Evolutionary conservation across 2,797 vertebrate species (phyloP).

Genomic region (Argentina silus): DNA sequence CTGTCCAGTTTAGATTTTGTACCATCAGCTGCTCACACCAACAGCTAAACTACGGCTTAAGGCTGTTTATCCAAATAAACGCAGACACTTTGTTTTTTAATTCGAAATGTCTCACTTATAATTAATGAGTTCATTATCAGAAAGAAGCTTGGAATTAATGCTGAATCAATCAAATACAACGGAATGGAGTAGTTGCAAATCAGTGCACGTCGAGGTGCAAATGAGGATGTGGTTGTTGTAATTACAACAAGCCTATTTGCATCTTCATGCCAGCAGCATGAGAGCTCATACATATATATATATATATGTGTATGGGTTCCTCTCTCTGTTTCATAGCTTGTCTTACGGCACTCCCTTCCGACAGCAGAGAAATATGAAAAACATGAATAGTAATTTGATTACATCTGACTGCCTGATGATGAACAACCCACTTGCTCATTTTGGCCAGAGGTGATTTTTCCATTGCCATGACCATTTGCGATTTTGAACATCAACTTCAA

Average conservation of each 20-base stretch:
- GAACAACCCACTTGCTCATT: neutral
- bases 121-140: conserved; percentile 5
- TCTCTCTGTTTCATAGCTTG: neutral
- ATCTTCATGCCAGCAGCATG: neutral
- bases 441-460: neutral
- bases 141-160: neutral
- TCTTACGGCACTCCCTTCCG: no score
- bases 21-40: neutral
- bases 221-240: neutral
- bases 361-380: neutral
- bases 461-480: neutral
- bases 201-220: neutral
- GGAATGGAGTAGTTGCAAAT: neutral
- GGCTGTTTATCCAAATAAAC: neutral
- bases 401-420: neutral
- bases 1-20: neutral
- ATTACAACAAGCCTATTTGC: neutral
- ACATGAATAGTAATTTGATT: neutral
- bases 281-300: neutral
- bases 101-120: neutral
- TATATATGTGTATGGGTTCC: neutral
- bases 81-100: no score
- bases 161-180: neutral
- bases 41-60: neutral
- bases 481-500: neutral